Percentiles rank a stretch among this genome's conserved stretches.
Evolutionary conservation across 2,113 vertebrate species (phyloP).

Genomic region (Actinemys pallida): DNA sequence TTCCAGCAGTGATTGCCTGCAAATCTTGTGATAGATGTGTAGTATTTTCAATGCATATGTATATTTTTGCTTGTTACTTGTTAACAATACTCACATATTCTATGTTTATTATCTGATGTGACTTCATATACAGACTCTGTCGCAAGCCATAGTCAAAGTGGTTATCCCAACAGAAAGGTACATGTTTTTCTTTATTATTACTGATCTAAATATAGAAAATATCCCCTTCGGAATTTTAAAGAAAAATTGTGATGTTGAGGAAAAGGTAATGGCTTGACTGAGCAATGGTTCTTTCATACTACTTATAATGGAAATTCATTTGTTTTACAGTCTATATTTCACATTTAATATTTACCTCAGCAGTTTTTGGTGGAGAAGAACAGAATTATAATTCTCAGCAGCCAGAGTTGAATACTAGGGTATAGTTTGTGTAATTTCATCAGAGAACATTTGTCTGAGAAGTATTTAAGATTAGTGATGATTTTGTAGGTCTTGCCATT

Average conservation of each 20-base stretch:
- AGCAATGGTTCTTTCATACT: constrained; percentile 91
- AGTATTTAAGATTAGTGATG: neutral
- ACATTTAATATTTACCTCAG: constrained; percentile 32
- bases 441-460: constrained; percentile 24
- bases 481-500: neutral
- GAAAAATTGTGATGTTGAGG: constrained; percentile 86
- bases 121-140: constrained; percentile 99
- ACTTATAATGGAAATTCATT: constrained; percentile 47
- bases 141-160: constrained; percentile 99
- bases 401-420: neutral
- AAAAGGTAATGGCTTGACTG: constrained; percentile 91
- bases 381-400: constrained; percentile 28
- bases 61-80: constrained; percentile 99
- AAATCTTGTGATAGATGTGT: constrained; percentile 89
- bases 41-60: constrained; percentile 97
- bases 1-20: constrained; percentile 90
- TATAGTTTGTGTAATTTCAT: constrained; percentile 42
- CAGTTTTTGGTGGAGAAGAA: constrained; percentile 1
- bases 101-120: constrained; percentile 99
- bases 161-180: constrained; percentile 99
- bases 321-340: constrained; percentile 35
- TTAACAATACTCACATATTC: constrained; percentile 99
- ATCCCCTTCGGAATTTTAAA: constrained; percentile 92
- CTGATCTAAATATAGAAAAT: constrained; percentile 98
- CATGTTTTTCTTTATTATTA: constrained; percentile 99